Evolutionary conservation across 2,888 invertebrate genomes (phyloP).

Genomic region (Ctenicera cuprea): DNA sequence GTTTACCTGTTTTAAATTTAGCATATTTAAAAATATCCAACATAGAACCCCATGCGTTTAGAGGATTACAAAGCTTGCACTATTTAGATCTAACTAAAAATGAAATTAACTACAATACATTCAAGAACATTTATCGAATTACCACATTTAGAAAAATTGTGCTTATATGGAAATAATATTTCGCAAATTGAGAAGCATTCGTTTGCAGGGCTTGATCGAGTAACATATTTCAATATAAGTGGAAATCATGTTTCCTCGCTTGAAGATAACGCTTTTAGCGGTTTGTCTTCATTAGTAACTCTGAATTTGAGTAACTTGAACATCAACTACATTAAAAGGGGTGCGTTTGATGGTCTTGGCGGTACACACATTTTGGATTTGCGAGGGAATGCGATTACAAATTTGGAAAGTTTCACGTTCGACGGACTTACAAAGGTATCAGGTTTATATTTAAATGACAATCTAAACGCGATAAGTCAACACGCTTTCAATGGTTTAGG

Average conservation of each 20-base stretch:
- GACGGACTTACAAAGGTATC: slow-evolving; percentile 13
- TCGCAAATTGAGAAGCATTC: neutral
- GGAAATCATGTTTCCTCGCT: slow-evolving; percentile 25
- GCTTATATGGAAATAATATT: slow-evolving; percentile 29
- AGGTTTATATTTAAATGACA: slow-evolving; percentile 15
- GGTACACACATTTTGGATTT: slow-evolving; percentile 29
- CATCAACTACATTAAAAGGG: slow-evolving; percentile 5
- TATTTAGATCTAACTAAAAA: slow-evolving; percentile 12
- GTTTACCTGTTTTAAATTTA: slow-evolving; percentile 22
- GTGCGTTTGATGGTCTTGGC: slow-evolving; percentile 35
- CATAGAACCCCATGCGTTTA: slow-evolving; percentile 1
- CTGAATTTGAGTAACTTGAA: slow-evolving; percentile 24
- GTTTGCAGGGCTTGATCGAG: slow-evolving; percentile 11
- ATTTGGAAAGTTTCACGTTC: slow-evolving; percentile 18
- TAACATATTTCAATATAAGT: slow-evolving; percentile 18
- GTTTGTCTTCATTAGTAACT: slow-evolving; percentile 12
- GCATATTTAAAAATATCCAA: neutral
- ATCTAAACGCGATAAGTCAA: slow-evolving; percentile 8
- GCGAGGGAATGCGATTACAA: slow-evolving; percentile 19
- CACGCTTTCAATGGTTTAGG: slow-evolving; percentile 21
- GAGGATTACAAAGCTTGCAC: slow-evolving; percentile 12
- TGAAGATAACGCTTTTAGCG: slow-evolving; percentile 29
- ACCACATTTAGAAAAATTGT: neutral
- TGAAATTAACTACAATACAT: neutral
- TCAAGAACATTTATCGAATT: neutral